phyloP scores from a whole-genome alignment of 1,140 invertebrate species.

The Ptiloglossa arizonensis region DNA sequence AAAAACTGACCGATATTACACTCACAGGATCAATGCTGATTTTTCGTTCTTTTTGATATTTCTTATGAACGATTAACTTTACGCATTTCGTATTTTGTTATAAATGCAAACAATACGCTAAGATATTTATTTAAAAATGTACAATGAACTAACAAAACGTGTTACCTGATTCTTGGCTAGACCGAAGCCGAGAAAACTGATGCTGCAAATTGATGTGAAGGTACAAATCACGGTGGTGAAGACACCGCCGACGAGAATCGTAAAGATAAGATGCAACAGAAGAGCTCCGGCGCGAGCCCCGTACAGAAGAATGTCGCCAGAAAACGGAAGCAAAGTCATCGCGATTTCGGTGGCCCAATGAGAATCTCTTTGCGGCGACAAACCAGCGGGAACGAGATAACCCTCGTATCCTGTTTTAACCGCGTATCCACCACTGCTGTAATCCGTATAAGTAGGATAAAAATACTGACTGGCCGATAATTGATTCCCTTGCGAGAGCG shows the following conservation, averaged over 20 bases:
- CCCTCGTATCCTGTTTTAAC: conserved; percentile 79
- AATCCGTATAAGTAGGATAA: conserved; percentile 62
- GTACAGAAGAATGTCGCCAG: conserved; percentile 46
- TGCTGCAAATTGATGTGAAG: conserved; percentile 85
- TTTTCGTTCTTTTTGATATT: no score
- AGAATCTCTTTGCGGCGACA: conserved; percentile 24
- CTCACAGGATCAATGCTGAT: no score
- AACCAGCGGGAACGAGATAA: conserved; percentile 65
- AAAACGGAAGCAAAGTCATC: conserved; percentile 51
- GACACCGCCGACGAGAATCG: conserved; percentile 73
- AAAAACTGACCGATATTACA: no score
- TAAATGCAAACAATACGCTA: no score
- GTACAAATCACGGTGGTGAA: conserved; percentile 84
- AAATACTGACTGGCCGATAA: conserved; percentile 17
- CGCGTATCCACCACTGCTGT: conserved; percentile 55
- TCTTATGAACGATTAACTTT: no score
- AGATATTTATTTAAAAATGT: no score
- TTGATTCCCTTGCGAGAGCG: background rate
- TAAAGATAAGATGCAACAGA: conserved; percentile 48
- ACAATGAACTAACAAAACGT: background rate
- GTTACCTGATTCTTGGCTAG: conserved; percentile 68
- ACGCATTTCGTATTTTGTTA: no score
- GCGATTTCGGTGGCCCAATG: conserved; percentile 29
- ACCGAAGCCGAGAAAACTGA: conserved; percentile 82
- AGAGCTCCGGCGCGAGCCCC: conserved; percentile 45